phyloP scores from a whole-genome alignment of 2,113 vertebrate genomes.

The Albula goreensis region DNA sequence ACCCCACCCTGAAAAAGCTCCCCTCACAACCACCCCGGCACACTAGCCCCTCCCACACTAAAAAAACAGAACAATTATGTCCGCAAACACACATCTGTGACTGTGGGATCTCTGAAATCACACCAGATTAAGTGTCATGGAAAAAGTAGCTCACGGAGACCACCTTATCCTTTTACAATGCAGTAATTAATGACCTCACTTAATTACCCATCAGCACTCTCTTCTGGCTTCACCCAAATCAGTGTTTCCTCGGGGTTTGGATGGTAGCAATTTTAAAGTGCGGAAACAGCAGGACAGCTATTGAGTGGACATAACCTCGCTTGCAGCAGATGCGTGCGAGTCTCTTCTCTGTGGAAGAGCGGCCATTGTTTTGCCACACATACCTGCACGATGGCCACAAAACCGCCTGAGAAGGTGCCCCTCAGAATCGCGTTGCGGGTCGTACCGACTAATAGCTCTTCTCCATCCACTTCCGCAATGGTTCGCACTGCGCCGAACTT shows the following conservation, averaged over 20 bases:
- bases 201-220: neutral
- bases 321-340: neutral
- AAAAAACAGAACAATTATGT: no score
- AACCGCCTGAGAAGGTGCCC: slow-evolving; percentile 78
- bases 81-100: no score
- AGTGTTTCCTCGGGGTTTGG: neutral
- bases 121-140: neutral
- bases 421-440: slow-evolving; percentile 83
- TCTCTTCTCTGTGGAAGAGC: neutral
- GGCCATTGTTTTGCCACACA: neutral
- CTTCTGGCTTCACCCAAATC: neutral
- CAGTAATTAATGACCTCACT: neutral
- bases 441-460: slow-evolving; percentile 85
- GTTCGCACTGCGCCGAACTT: slow-evolving; percentile 83
- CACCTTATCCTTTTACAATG: neutral
- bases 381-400: slow-evolving; percentile 63
- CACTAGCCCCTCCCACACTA: no score
- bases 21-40: no score
- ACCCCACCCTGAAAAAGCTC: no score
- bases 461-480: slow-evolving; percentile 76
- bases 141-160: neutral
- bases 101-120: neutral
- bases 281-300: neutral
- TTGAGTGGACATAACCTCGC: neutral
- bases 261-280: neutral